Conservation (phyloP, 2,797 vertebrate genomes). For the Fringilla coelebs region DNA sequence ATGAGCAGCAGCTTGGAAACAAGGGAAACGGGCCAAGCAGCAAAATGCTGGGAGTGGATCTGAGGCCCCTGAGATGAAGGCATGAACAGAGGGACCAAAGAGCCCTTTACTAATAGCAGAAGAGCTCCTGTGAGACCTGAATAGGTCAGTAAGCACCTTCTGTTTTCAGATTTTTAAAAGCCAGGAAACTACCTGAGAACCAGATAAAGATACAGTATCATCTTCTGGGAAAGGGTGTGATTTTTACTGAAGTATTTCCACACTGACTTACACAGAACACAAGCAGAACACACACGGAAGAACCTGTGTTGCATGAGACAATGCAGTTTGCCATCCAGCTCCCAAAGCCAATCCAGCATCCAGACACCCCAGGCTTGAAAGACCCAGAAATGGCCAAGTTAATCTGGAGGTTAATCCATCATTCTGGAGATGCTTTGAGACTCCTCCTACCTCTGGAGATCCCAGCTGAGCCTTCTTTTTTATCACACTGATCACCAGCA, state of each 20-base stretch:
- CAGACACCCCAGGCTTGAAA: background rate
- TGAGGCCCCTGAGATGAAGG: background rate
- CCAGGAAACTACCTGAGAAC: background rate
- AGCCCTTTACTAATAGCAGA: background rate
- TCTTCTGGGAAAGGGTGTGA: background rate
- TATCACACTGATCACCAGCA: background rate
- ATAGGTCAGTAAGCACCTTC: background rate
- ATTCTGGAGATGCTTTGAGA: background rate
- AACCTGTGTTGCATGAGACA: background rate
- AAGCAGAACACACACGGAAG: background rate
- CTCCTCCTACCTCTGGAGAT: background rate
- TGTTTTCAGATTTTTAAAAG: background rate
- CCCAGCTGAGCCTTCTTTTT: background rate
- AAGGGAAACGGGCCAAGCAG: background rate
- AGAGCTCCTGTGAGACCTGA: background rate
- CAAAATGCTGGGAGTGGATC: background rate
- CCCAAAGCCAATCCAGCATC: background rate
- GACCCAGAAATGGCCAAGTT: background rate
- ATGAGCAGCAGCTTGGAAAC: background rate
- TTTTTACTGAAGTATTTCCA: background rate
- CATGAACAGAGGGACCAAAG: background rate
- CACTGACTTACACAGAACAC: background rate
- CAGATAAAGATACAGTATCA: background rate
- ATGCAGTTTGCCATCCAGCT: accelerated
- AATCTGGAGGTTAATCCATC: background rate